A percentile compares a stretch with the other conserved stretches of the same genome.
These are phyloP conservation scores for Ammospiza caudacuta DNA, from an alignment of 2,113 vertebrate species.

Conservation along the genomic window DNA sequence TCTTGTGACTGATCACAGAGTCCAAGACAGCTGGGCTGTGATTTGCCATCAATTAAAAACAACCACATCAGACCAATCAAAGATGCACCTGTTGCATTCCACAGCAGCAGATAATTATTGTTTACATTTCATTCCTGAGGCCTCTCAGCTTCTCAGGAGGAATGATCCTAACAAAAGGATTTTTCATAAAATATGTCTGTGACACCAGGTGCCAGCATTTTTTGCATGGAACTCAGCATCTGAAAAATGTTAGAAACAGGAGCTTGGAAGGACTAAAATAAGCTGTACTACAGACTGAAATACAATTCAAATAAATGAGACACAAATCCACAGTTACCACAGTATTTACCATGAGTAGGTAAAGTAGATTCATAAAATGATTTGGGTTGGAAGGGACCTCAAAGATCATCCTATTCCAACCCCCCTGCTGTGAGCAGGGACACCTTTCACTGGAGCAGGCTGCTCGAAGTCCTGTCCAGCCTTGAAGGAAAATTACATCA, in stretches of 20 bases:
- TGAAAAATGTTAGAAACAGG: background rate
- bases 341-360: background rate
- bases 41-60: no score
- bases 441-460: background rate
- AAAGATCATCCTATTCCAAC: background rate
- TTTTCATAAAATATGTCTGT: no score
- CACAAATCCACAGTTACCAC: background rate
- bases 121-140: no score
- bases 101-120: no score
- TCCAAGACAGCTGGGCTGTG: no score
- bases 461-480: background rate
- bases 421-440: background rate
- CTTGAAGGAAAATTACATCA: background rate
- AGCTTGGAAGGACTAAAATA: background rate
- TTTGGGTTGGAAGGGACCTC: background rate
- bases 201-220: accelerated
- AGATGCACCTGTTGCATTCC: no score
- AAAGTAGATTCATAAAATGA: background rate
- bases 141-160: no score
- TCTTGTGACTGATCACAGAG: no score
- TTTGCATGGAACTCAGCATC: background rate
- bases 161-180: no score
- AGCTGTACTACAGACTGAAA: background rate
- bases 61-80: no score
- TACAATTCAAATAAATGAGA: background rate